Base-by-base conservation (phyloP, 2,113 vertebrate genomes). In the Pelecanus crispus region DNA sequence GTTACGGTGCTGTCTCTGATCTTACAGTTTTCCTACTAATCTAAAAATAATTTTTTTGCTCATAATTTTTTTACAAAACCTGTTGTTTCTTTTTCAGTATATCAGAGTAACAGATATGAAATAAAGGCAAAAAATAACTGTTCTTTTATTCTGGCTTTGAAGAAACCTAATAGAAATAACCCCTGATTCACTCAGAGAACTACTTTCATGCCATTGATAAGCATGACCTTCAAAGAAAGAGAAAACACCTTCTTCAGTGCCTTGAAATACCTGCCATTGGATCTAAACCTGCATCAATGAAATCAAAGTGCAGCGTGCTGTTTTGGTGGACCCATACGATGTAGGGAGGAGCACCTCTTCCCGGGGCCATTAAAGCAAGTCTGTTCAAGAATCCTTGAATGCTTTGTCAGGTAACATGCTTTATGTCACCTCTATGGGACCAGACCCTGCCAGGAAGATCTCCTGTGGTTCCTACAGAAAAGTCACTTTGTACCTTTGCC, bases 21-120 rank as follows among this genome's bases (percentile, higher is more conserved):
- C 92, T 83, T 74, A 52, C 0, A 47, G 63, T 78, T 91, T 95
- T 84, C 21, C n/a, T 88, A 81, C 55, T 79, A 36, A 92, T 86
- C 87, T 92, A 95, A 95, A 94, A 93, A 86, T 91, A 77, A 56
- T 21, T 13, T 79, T 82, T 85, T 91, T 91, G 11, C 17, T 84
- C 59, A 38, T 36, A 36, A 36, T 75, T 92, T 77, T 71, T 81
- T 78, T 47, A 5, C 36, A 81, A 92, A 84, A 42, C 1, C 19
- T 24, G 7, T 61, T 62, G 67, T 72, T 95, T 86, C 68, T 92
- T 83, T 95, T 96, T 86, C 71, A 83, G 38, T n/a, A 45, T 82
- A 91, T 65, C 86, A 94, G 36, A 95, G 67, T 74, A 91, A 88
- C 20, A 36, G 29, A 44, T 91, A 28, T 38, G 20, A 94, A 89